These are phyloP conservation scores for Mylabris phalerata DNA, from an alignment of 1,140 invertebrate species.

Conservation along the genomic window DNA sequence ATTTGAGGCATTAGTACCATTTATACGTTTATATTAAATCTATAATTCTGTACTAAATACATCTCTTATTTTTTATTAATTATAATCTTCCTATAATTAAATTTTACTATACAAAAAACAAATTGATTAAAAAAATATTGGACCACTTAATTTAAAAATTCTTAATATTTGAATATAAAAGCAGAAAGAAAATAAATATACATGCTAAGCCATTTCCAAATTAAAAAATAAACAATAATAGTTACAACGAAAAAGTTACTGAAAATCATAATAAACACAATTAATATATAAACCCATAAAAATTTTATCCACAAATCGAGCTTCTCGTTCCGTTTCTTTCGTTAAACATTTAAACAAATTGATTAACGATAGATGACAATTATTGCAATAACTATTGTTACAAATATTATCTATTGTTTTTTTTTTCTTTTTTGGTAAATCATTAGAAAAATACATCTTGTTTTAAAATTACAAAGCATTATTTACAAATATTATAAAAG, in stretches of 20 bases:
- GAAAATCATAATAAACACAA: too few relatives aligned
- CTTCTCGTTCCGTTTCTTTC: background rate
- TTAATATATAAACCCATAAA: too few relatives aligned
- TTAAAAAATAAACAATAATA: too few relatives aligned
- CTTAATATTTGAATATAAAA: too few relatives aligned
- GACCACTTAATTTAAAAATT: background rate
- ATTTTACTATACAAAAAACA: slow-evolving; percentile 9
- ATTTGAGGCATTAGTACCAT: slow-evolving; percentile 9
- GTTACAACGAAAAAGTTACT: too few relatives aligned
- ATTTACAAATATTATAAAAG: slow-evolving; percentile 4
- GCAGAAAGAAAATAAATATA: too few relatives aligned
- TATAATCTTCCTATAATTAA: background rate
- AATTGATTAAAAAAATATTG: slow-evolving; percentile 3
- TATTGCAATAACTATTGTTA: too few relatives aligned
- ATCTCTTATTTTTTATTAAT: slow-evolving; percentile 2
- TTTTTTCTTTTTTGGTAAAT: too few relatives aligned
- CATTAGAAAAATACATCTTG: slow-evolving; percentile 8
- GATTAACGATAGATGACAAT: slow-evolving; percentile 14
- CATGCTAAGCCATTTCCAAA: too few relatives aligned
- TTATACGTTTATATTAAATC: background rate
- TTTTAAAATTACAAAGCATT: slow-evolving; percentile 1
- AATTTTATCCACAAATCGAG: slow-evolving; percentile 6
- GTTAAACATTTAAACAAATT: slow-evolving; percentile 7
- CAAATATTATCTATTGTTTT: too few relatives aligned
- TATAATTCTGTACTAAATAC: slow-evolving; percentile 14